phyloP scores from a whole-genome alignment of 2,888 invertebrate species.

The Leptura quadrifasciata region DNA sequence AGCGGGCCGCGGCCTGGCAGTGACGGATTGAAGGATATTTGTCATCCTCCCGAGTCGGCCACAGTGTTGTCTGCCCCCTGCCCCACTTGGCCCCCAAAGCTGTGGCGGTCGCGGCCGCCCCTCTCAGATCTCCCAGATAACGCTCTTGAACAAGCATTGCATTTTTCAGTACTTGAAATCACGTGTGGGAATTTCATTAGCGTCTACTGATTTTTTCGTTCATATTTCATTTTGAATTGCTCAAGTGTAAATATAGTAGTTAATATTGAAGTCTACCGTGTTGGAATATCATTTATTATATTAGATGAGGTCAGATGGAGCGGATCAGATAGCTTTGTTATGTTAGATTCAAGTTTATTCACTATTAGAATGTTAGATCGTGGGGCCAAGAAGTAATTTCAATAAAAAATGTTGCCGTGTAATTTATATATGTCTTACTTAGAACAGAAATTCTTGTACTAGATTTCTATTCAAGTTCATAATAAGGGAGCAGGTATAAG shows the following conservation, averaged over 20 bases:
- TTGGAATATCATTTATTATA: constrained; percentile 45
- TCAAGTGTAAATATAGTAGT: constrained; percentile 46
- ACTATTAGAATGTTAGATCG: constrained; percentile 20
- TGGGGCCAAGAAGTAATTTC: not conserved
- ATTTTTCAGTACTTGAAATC: constrained; percentile 70
- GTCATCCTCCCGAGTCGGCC: constrained; percentile 79
- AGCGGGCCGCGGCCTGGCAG: constrained; percentile 77
- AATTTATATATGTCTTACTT: constrained; percentile 7
- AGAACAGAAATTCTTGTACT: not conserved
- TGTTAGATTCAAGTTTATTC: constrained; percentile 3
- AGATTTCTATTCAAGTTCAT: not conserved
- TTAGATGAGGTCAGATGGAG: constrained; percentile 37
- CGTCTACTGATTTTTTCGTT: constrained; percentile 55
- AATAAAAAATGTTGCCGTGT: not conserved
- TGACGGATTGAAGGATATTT: constrained; percentile 83
- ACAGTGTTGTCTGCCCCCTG: constrained; percentile 72
- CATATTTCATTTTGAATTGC: constrained; percentile 48
- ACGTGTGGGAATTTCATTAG: constrained; percentile 67
- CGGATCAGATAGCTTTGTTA: constrained; percentile 34
- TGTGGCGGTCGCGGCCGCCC: constrained; percentile 62
- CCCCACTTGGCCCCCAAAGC: constrained; percentile 61
- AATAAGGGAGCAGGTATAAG: not conserved
- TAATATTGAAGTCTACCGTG: constrained; percentile 47
- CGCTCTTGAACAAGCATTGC: constrained; percentile 71
- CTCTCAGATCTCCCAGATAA: constrained; percentile 69